Percentiles rank a stretch among this genome's conserved stretches.
Evolutionary conservation across 1,140 invertebrate species (phyloP).

Genomic region (Lethrus apterus): DNA sequence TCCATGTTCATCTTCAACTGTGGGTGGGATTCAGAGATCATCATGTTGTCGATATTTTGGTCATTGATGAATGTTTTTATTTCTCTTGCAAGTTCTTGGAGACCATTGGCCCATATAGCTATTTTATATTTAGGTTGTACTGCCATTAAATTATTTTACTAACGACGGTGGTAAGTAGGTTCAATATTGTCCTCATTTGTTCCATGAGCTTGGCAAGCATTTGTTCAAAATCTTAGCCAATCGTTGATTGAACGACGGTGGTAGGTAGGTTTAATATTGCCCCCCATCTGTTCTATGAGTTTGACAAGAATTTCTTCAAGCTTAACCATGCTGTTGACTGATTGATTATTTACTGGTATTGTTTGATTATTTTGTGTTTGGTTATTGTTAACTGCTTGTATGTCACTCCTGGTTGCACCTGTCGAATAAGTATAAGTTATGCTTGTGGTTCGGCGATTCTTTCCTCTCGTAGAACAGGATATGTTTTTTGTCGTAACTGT

Average conservation of each 20-base stretch:
- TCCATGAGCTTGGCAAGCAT: conserved; percentile 8
- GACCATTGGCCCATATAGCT: conserved; percentile 26
- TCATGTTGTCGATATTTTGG: conserved; percentile 22
- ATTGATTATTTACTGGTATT: too few species aligned
- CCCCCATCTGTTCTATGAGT: conserved; percentile 4
- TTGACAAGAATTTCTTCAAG: too few species aligned
- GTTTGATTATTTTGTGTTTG: too few species aligned
- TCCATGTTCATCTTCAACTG: conserved; percentile 1
- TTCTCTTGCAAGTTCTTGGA: conserved; percentile 17
- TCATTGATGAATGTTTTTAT: conserved; percentile 19
- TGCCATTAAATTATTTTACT: conserved; percentile 14
- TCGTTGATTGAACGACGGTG: conserved; percentile 3
- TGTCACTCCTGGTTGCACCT: too few species aligned
- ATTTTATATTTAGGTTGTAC: conserved; percentile 8
- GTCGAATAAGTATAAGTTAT: too few species aligned
- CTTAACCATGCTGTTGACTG: too few species aligned
- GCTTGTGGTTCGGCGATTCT: too few species aligned
- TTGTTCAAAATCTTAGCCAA: too few species aligned
- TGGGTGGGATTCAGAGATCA: conserved; percentile 17
- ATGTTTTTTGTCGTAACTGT: too few species aligned
- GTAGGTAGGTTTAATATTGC: conserved; percentile 20
- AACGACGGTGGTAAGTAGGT: conserved; percentile 14
- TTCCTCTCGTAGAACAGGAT: too few species aligned
- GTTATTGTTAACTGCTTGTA: too few species aligned
- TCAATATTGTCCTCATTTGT: conserved; percentile 17